These are phyloP conservation scores for Capromys pilorides DNA, from an alignment of 2,797 vertebrate species.

Conservation along the genomic window DNA sequence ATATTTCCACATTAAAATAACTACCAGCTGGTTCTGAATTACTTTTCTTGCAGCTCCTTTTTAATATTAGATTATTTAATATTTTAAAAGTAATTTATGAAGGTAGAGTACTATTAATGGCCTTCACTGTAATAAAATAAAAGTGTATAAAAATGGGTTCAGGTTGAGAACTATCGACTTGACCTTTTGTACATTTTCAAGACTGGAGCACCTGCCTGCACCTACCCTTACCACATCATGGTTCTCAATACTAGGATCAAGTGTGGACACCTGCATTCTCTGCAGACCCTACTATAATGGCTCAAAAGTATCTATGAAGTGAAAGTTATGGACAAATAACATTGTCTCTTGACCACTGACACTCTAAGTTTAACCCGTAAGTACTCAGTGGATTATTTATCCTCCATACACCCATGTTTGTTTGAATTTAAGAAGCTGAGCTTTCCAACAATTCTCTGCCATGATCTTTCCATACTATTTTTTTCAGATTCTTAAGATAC, in stretches of 20 bases:
- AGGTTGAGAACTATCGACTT: not conserved
- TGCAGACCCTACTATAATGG: not conserved
- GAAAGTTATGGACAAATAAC: constrained; percentile 24
- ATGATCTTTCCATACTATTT: not conserved
- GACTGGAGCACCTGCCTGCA: not conserved
- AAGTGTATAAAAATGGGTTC: not conserved
- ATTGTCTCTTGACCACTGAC: not conserved
- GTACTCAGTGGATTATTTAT: not conserved
- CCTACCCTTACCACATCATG: not conserved
- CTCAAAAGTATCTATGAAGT: not conserved
- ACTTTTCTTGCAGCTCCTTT: constrained; percentile 42
- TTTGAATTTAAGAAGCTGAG: not conserved
- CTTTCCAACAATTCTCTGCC: not conserved
- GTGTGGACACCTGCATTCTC: not conserved
- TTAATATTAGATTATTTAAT: not conserved
- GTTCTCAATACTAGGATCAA: not conserved
- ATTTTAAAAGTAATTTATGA: not conserved
- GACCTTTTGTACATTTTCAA: not conserved
- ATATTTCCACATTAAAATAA: not conserved
- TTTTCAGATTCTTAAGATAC: constrained; percentile 13
- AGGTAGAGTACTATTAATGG: not conserved
- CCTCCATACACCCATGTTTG: not conserved
- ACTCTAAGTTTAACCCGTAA: not conserved
- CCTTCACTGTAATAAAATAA: constrained; percentile 24
- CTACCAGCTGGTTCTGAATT: not conserved